These are phyloP conservation scores for Polypterus bichir DNA, from an alignment of 2,113 vertebrate genomes.

Conservation along the genomic window DNA sequence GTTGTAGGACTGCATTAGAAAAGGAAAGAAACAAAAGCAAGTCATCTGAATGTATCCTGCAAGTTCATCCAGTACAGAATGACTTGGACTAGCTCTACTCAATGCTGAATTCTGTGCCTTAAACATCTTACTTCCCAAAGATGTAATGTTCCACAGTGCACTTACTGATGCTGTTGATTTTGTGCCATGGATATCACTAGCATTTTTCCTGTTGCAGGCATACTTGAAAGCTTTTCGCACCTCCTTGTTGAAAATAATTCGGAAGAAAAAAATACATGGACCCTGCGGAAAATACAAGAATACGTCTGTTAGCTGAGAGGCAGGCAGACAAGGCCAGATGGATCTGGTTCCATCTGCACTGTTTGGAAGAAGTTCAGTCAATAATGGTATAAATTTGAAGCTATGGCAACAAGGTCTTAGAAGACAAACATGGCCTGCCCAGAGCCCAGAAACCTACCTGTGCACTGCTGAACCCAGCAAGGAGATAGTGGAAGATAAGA, in stretches of 20 bases:
- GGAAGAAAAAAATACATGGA: slow-evolving; percentile 77
- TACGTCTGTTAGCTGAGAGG: background rate
- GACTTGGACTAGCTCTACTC: no score
- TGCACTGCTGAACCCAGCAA: slow-evolving; percentile 70
- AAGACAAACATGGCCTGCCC: background rate
- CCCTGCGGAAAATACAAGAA: slow-evolving; percentile 47
- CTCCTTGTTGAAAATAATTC: slow-evolving; percentile 75
- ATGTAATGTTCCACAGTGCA: slow-evolving; percentile 4
- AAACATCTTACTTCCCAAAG: background rate
- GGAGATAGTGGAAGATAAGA: slow-evolving; percentile 86
- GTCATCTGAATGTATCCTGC: no score
- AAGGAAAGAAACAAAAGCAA: background rate
- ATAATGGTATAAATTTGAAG: no score
- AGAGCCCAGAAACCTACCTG: slow-evolving; percentile 50
- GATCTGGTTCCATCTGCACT: no score
- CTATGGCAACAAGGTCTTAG: no score
- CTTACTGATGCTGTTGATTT: slow-evolving; percentile 80
- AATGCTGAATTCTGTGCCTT: no score
- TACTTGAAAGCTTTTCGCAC: slow-evolving; percentile 69
- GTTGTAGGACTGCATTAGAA: slow-evolving; percentile 55
- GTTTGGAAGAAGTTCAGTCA: no score
- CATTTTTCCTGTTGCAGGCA: slow-evolving; percentile 60
- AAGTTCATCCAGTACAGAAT: no score
- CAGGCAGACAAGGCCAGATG: no score
- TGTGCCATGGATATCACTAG: slow-evolving; percentile 56